Percentiles rank a stretch among this genome's conserved stretches.
phyloP scores from a whole-genome alignment of 2,888 invertebrate species.

The Dynastes maya region DNA sequence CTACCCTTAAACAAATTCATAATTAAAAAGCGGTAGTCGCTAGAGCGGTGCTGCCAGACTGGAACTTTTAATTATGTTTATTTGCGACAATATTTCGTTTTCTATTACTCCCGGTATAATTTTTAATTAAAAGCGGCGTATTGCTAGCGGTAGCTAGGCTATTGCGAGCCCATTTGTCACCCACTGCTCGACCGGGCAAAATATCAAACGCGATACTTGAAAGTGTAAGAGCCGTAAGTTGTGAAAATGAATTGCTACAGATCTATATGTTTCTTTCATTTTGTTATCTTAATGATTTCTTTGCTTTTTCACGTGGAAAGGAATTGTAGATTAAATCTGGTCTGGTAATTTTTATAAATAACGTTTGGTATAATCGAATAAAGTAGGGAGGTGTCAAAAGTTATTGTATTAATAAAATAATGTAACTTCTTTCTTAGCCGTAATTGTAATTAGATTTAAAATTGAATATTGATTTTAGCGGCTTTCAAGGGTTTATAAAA shows the following conservation, averaged over 20 bases:
- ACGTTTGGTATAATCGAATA: no score
- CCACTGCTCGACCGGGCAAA: not conserved
- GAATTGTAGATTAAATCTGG: no score
- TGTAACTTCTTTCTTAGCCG: no score
- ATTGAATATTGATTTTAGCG: no score
- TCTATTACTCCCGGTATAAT: conserved; percentile 28
- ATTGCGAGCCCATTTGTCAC: conserved; percentile 16
- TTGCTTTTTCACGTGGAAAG: not conserved
- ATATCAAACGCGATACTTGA: conserved; percentile 13
- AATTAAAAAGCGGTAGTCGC: not conserved
- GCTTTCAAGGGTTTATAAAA: no score
- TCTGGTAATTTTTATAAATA: no score
- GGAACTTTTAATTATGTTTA: conserved; percentile 40
- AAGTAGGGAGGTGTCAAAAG: no score
- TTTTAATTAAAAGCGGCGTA: conserved; percentile 16
- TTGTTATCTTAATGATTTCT: not conserved
- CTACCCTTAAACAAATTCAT: not conserved
- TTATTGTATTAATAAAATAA: no score
- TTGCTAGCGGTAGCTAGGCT: not conserved
- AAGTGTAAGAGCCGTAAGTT: conserved; percentile 5
- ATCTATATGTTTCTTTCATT: not conserved
- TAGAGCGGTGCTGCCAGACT: not conserved
- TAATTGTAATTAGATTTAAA: no score
- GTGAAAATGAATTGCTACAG: not conserved
- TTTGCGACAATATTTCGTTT: conserved; percentile 31